Conservation (phyloP, 2,888 invertebrate species). For the Phaonia tiefii region DNA sequence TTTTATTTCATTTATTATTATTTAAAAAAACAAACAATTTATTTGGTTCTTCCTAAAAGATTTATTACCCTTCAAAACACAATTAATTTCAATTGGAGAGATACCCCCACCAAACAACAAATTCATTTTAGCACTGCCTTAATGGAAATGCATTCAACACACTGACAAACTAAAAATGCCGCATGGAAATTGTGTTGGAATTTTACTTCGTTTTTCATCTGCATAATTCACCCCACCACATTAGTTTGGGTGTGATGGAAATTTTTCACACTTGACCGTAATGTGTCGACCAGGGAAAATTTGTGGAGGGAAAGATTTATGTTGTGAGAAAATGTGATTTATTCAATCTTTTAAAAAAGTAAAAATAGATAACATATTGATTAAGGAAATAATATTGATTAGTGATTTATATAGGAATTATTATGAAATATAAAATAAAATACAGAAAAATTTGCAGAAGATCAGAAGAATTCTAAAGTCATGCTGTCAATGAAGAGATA, state of each 20-base stretch:
- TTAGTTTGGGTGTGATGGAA: constrained; percentile 1
- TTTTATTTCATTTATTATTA: too few relatives aligned
- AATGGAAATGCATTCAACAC: constrained; percentile 13
- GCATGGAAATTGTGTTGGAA: background rate
- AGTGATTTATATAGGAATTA: constrained; percentile 7
- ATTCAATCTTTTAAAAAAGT: constrained; percentile 8
- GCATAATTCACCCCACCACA: background rate
- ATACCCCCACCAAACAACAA: background rate
- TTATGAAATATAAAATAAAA: too few relatives aligned
- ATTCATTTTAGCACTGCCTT: background rate
- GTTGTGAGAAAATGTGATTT: constrained; percentile 14
- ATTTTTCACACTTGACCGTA: constrained; percentile 23
- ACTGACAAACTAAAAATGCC: background rate
- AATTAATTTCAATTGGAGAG: constrained; percentile 76
- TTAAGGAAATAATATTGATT: background rate
- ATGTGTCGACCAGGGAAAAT: background rate
- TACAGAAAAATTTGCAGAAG: background rate
- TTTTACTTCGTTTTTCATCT: background rate
- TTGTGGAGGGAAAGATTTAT: constrained; percentile 4
- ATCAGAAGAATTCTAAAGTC: too few relatives aligned
- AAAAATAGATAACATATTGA: background rate
- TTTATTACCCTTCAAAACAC: constrained; percentile 77
- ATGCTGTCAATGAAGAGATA: too few relatives aligned
- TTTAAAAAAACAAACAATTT: background rate
- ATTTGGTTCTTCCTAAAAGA: constrained; percentile 59